Percentiles rank a stretch among this genome's conserved stretches.
These are phyloP conservation scores for Sternarchorhynchus goeldii DNA, from an alignment of 2,797 vertebrate genomes.

Conservation along the genomic window DNA sequence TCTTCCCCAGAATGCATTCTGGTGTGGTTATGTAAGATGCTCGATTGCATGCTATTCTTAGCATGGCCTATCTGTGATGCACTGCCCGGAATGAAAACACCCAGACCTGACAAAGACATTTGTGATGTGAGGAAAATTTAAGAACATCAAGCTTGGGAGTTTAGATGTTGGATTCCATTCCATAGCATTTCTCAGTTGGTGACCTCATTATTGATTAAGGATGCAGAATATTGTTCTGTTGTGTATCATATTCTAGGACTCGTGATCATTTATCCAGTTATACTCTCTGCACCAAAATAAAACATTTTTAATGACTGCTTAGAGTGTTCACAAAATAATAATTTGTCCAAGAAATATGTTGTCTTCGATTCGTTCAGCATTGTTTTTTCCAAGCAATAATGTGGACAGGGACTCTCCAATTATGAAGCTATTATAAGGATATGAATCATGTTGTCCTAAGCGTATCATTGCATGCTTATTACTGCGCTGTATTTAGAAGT, in stretches of 20 bases:
- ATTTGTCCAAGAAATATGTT: neutral
- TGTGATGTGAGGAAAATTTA: conserved; percentile 61
- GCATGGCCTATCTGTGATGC: conserved; percentile 73
- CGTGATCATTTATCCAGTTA: neutral
- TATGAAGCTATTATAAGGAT: conserved; percentile 22
- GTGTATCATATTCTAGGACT: neutral
- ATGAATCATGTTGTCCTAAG: conserved; percentile 14
- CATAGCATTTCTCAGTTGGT: neutral
- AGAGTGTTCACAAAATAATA: neutral
- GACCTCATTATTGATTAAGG: neutral
- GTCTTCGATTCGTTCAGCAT: neutral
- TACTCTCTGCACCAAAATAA: neutral
- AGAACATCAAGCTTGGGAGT: neutral
- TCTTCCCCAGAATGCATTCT: conserved; percentile 73
- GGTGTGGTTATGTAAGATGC: conserved; percentile 77
- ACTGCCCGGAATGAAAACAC: conserved; percentile 71
- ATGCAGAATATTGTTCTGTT: neutral
- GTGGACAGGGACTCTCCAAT: conserved; percentile 3
- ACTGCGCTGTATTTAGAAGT: conserved; percentile 7
- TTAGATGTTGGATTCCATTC: neutral
- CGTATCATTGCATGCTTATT: conserved; percentile 11
- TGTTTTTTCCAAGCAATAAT: neutral
- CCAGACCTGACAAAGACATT: conserved; percentile 69
- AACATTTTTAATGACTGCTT: conserved; percentile 4
- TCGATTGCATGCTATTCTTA: conserved; percentile 78